Evolutionary conservation across 2,113 vertebrate species (phyloP), one percentile per base, ranked within the genome.

Genomic region (Nerophis lumbriciformis): DNA sequence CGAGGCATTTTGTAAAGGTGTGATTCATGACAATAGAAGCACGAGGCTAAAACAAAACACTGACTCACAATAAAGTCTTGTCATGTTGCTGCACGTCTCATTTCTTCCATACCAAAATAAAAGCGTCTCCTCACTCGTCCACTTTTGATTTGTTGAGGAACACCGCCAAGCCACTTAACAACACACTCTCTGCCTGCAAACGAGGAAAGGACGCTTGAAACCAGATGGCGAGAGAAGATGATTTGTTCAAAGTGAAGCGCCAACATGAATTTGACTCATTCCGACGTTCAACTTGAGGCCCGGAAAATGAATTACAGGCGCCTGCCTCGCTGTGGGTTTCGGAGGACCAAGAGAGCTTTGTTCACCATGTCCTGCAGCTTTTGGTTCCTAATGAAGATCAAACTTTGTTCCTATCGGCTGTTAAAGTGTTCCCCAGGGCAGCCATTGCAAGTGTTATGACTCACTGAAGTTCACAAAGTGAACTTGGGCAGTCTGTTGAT

Each of bases 51-150:
- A 39, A 10, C 15, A 8, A 15, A 38, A 38, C 53, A 39, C 38
- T 7, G 6, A 39, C 8, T 6, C 5, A 39, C 6, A 3, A 2
- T 39, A 6, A 28, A 28, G 28, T 39, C 38, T 38, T n/a, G 37
- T 5, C 15, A 55, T n/a, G 51, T 35, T 12, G 35, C 21, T 6
- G 28, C 4, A 15, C 28, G 52, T 63, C 77, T 83, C 77, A 83
- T 83, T 85, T 85, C 81, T 84, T 84, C 65, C 70, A 63, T 76
- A 79, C 66, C 81, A 72, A 86, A 85, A 85, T 82, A 85, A 83
- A 83, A 84, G 79, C 80, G 10, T 8, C 62, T 64, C 83, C 80
- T 75, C 71, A 28, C 75, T 70, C 8, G 19, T 69, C 76, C 78
- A 74, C 77, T 82, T 72, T 2, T 62, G 51, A 55, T 28, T 56